These are phyloP conservation scores for Trichonephila inaurata DNA, from an alignment of 1,140 invertebrate genomes.

Conservation along the genomic window DNA sequence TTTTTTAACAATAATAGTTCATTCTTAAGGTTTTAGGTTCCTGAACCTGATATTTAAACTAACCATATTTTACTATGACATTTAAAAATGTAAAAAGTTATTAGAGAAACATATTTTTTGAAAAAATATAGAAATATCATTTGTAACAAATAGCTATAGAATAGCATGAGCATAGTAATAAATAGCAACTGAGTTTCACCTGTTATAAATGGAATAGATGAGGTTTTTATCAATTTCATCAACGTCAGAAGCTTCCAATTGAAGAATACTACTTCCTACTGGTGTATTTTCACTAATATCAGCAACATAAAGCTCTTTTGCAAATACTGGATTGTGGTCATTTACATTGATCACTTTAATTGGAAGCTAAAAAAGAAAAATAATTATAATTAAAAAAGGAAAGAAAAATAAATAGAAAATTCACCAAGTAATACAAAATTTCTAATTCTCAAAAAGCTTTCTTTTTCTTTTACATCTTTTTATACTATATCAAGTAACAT, in stretches of 20 bases:
- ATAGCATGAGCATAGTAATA: constrained; percentile 79
- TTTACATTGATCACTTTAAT: constrained; percentile 91
- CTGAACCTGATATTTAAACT: no score
- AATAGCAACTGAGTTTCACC: constrained; percentile 80
- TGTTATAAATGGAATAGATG: constrained; percentile 87
- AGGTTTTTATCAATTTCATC: constrained; percentile 86
- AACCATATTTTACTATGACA: no score
- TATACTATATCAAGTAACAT: no score
- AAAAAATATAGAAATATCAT: background rate
- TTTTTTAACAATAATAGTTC: no score
- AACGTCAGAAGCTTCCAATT: constrained; percentile 86
- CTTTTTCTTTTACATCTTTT: no score
- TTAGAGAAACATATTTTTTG: background rate
- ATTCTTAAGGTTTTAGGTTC: no score
- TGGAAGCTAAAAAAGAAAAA: constrained; percentile 82
- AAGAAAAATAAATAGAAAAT: background rate
- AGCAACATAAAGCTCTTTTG: constrained; percentile 85
- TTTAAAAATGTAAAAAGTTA: no score
- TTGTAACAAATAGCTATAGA: constrained; percentile 82
- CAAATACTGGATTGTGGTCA: constrained; percentile 90
- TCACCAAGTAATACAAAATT: background rate
- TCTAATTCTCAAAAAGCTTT: background rate
- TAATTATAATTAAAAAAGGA: background rate
- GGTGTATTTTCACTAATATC: constrained; percentile 89
- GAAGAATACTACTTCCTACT: constrained; percentile 85